Conservation (phyloP, 2,113 vertebrate species). For the Machaerirhynchus nigripectus region DNA sequence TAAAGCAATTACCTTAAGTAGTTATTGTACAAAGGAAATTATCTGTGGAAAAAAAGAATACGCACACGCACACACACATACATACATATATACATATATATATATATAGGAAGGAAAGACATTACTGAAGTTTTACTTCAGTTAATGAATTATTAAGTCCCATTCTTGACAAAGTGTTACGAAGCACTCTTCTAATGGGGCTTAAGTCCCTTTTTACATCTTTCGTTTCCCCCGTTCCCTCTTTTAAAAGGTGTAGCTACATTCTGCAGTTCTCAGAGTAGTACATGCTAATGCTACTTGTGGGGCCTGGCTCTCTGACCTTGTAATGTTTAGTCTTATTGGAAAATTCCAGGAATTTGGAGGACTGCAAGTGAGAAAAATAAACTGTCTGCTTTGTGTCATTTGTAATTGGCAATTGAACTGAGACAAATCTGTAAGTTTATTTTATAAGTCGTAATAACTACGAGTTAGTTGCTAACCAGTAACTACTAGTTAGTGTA, state of each 20-base stretch:
- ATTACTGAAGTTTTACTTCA: not conserved
- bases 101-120: not conserved
- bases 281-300: accelerated
- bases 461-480: not conserved
- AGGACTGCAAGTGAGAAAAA: not conserved
- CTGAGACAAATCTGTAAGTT: not conserved
- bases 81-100: not conserved
- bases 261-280: not conserved
- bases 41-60: not conserved
- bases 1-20: not conserved
- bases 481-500: not conserved
- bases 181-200: not conserved
- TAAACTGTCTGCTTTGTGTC: not conserved
- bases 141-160: not conserved
- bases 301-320: not conserved
- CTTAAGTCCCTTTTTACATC: not conserved
- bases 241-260: not conserved
- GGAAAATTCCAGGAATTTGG: not conserved
- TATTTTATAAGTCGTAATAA: not conserved
- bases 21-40: not conserved
- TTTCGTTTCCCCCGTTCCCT: not conserved
- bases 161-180: not conserved
- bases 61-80: accelerated
- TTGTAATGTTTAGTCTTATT: not conserved
- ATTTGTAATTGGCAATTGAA: not conserved